Percentiles rank a stretch among this genome's conserved stretches.
These are phyloP conservation scores for Monochamus alternatus DNA, from an alignment of 2,888 invertebrate genomes.

Conservation along the genomic window DNA sequence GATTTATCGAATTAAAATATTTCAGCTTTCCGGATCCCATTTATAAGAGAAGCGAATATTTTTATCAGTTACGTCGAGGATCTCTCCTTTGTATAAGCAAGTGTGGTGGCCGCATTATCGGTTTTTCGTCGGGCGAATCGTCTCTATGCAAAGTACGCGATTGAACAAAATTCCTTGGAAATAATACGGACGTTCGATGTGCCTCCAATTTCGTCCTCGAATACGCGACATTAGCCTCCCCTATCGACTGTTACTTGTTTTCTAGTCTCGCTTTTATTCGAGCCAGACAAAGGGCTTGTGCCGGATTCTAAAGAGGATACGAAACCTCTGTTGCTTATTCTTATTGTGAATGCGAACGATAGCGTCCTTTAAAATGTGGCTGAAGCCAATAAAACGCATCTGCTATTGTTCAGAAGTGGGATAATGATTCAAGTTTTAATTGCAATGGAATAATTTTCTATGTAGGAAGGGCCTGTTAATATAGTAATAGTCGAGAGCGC, in stretches of 20 bases:
- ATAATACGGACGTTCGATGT: constrained; percentile 54
- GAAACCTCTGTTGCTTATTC: too few relatives aligned
- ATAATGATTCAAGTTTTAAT: too few relatives aligned
- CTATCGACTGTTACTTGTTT: constrained; percentile 53
- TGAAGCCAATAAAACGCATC: too few relatives aligned
- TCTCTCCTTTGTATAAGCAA: constrained; percentile 14
- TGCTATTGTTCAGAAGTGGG: too few relatives aligned
- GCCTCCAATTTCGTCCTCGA: constrained; percentile 56
- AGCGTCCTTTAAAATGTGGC: too few relatives aligned
- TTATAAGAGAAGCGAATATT: background rate
- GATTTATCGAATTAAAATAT: constrained; percentile 16
- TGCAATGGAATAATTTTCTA: too few relatives aligned
- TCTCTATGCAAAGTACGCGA: constrained; percentile 58
- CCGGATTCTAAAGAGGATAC: too few relatives aligned
- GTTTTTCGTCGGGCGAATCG: constrained; percentile 36
- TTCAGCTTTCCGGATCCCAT: background rate
- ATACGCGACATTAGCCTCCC: constrained; percentile 51
- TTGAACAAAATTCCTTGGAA: constrained; percentile 55
- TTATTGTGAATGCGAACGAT: too few relatives aligned
- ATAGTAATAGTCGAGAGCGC: background rate
- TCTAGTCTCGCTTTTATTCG: background rate
- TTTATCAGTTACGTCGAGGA: constrained; percentile 10
- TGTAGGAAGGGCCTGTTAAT: background rate
- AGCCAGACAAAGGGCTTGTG: too few relatives aligned
- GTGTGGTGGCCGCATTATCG: constrained; percentile 9